Evolutionary conservation across 1,140 invertebrate genomes (phyloP), one percentile per base, ranked within the genome.

Genomic region (Ceratina australensis): DNA sequence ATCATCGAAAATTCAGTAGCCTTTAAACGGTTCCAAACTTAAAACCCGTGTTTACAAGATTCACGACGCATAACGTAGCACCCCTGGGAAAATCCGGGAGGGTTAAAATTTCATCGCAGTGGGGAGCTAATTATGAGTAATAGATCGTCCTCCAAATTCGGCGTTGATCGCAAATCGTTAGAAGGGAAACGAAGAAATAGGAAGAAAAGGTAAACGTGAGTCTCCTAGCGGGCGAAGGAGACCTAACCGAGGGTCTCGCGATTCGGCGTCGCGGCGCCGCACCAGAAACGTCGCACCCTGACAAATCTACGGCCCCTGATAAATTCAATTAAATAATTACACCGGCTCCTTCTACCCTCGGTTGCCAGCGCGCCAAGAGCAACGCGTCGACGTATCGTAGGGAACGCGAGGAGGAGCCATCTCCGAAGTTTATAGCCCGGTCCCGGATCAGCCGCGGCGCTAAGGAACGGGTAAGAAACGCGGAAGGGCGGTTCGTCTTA

Each of bases 241-340:
- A 73, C 81, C 49, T 52, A 68, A 69, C n/a, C n/a, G n/a, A 82
- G 50, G 59, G 67, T 28, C 72, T 22, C 63, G 26, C 47, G 54
- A 76, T 69, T 64, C 63, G 67, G 65, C 72, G 72, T 67, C 65
- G 60, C 68, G 67, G 67, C 75, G 57, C 20, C 60, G 33, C 54
- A 82, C 79, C 84, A 85, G 76, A 82, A 78, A 78, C 82, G 82
- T 86, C 82, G 83, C 65, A n/a, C 78, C 50, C 60, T 83, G 86
- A 87, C 86, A 87, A 84, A 87, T 87, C 86, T 86, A 84, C 86
- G 78, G 33, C 10, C 65, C 59, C 82, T 86, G 86, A 91, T 90
- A 90, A 90, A 92, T 91, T 89, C 89, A 90, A 91, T 92, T 91
- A 91, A 91, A 92, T 87, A 91, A 91, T 92, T 91, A 91, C 89